phyloP scores from a whole-genome alignment of 2,888 invertebrate species.

The Carpatolechia fugitivella region DNA sequence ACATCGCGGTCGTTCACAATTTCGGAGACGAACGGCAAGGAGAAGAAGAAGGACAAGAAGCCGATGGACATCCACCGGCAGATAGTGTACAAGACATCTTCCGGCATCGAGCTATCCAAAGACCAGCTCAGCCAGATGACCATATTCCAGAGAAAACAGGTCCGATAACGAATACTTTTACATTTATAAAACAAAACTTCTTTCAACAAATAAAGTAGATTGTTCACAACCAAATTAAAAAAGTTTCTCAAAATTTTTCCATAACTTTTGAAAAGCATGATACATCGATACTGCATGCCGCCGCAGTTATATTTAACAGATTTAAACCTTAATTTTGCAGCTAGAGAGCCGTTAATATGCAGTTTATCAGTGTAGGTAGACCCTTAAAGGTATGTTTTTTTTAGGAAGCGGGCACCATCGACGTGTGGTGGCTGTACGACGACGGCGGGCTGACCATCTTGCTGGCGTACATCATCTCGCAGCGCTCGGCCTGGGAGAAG shows the following conservation, averaged over 20 bases:
- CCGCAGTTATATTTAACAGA: too few relatives aligned
- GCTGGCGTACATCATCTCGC: slow-evolving; percentile 91
- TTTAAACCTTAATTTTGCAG: too few relatives aligned
- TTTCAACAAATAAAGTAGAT: too few relatives aligned
- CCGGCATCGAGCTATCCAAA: slow-evolving; percentile 80
- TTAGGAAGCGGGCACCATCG: slow-evolving; percentile 89
- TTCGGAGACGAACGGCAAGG: slow-evolving; percentile 56
- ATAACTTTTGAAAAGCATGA: too few relatives aligned
- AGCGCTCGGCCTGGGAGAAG: slow-evolving; percentile 86
- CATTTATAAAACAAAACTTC: too few relatives aligned
- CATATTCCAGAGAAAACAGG: slow-evolving; percentile 88
- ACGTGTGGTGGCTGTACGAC: slow-evolving; percentile 98
- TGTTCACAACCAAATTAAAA: too few relatives aligned
- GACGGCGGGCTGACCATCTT: slow-evolving; percentile 93
- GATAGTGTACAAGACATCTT: slow-evolving; percentile 78
- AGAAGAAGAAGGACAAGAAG: slow-evolving; percentile 55
- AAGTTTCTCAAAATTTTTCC: too few relatives aligned
- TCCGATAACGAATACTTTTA: slow-evolving; percentile 24
- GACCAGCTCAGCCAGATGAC: slow-evolving; percentile 84
- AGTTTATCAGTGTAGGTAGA: background rate
- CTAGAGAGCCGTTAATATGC: too few relatives aligned
- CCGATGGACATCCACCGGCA: slow-evolving; percentile 58
- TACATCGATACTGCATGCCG: too few relatives aligned
- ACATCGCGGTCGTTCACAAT: slow-evolving; percentile 68
- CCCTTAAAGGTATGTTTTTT: background rate